phyloP scores from a whole-genome alignment of 35 echinoderm and acorn worm species.

The Nesometra sesokonis region DNA sequence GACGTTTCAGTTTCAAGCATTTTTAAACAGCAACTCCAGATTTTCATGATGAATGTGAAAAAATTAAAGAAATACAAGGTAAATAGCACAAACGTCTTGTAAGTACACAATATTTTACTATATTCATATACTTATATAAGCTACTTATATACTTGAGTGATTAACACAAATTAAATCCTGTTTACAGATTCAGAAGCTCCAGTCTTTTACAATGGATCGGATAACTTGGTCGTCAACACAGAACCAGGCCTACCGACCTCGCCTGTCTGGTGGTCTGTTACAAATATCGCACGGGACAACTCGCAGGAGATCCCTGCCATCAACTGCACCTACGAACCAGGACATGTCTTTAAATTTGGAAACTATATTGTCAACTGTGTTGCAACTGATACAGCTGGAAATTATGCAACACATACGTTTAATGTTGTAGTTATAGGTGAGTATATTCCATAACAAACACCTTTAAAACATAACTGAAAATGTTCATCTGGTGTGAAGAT shows the following conservation, averaged over 20 bases:
- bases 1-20: too few relatives aligned
- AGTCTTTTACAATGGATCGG: background rate
- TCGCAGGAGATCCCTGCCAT: background rate
- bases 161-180: background rate
- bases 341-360: background rate
- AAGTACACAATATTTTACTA: too few relatives aligned
- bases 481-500: too few relatives aligned
- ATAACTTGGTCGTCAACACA: background rate
- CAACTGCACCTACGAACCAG: background rate
- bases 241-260: background rate
- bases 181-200: background rate
- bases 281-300: background rate
- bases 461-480: too few relatives aligned
- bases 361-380: background rate
- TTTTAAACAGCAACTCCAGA: too few relatives aligned
- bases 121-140: too few relatives aligned
- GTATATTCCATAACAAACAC: too few relatives aligned
- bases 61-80: too few relatives aligned
- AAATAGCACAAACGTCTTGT: too few relatives aligned
- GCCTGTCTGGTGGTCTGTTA: background rate
- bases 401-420: background rate
- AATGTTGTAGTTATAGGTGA: background rate
- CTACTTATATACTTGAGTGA: too few relatives aligned
- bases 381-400: background rate
- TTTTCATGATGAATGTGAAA: too few relatives aligned